Percentiles rank a stretch among this genome's conserved stretches.
Conservation (phyloP, 2,888 invertebrate species). For the Eilema caniola region DNA sequence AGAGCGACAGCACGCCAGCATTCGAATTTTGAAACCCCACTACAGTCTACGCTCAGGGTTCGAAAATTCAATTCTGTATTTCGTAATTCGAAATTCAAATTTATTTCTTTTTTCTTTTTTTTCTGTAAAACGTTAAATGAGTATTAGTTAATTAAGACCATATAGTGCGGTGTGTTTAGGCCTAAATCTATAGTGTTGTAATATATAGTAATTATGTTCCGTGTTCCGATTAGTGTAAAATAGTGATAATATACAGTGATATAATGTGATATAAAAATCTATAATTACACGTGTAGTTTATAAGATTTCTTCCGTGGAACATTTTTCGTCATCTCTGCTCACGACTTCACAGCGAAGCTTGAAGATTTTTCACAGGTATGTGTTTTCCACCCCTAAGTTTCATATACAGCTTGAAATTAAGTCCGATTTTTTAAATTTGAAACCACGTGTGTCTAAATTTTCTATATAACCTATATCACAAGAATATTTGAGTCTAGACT, state of each 20-base stretch:
- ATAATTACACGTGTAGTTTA: slow-evolving; percentile 2
- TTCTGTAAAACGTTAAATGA: neutral
- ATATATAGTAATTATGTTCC: neutral
- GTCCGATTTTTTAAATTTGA: neutral
- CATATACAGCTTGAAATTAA: neutral
- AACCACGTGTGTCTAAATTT: slow-evolving; percentile 18
- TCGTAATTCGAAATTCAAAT: slow-evolving; percentile 34
- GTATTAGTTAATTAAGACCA: neutral
- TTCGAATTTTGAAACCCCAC: slow-evolving; percentile 56
- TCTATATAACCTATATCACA: neutral
- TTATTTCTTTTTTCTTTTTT: slow-evolving; percentile 21
- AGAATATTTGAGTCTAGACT: neutral
- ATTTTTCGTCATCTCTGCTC: slow-evolving; percentile 15
- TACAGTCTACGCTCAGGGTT: slow-evolving; percentile 48
- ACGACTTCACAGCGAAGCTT: slow-evolving; percentile 9
- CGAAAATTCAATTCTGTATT: slow-evolving; percentile 47
- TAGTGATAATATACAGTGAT: slow-evolving; percentile 16
- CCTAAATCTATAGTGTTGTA: slow-evolving; percentile 40
- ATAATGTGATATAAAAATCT: slow-evolving; percentile 14
- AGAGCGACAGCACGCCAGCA: slow-evolving; percentile 59
- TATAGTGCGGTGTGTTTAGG: slow-evolving; percentile 31
- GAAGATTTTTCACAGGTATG: slow-evolving; percentile 26
- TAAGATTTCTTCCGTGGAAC: slow-evolving; percentile 9
- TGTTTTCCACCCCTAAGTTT: slow-evolving; percentile 21
- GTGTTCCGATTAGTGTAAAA: slow-evolving; percentile 6